Evolutionary conservation across 2,113 vertebrate genomes (phyloP).

Genomic region (Cyprinodon tularosa): DNA sequence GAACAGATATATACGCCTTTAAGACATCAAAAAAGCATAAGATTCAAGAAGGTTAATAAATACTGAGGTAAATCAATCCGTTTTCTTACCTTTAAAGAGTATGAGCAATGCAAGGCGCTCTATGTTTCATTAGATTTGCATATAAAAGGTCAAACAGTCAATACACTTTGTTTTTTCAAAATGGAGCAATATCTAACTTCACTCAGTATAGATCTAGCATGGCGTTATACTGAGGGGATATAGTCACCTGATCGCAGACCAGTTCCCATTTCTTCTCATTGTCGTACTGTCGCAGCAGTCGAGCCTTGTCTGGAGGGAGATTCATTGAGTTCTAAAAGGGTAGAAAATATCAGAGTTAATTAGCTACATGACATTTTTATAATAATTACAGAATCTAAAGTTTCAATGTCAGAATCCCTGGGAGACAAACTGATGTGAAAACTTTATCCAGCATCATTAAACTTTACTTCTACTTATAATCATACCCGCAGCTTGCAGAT

Average conservation of each 20-base stretch:
- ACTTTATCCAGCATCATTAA: not conserved
- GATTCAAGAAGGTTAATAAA: no score
- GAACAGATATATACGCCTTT: no score
- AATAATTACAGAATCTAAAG: slow-evolving; percentile 6
- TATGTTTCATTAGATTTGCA: slow-evolving; percentile 7
- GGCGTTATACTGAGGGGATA: not conserved
- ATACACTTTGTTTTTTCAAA: not conserved
- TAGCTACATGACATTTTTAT: slow-evolving; percentile 23
- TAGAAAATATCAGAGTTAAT: slow-evolving; percentile 50
- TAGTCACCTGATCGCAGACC: slow-evolving; percentile 95
- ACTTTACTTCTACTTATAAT: not conserved
- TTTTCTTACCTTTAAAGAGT: not conserved
- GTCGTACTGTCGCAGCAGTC: slow-evolving; percentile 95
- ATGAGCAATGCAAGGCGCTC: not conserved
- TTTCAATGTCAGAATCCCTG: not conserved
- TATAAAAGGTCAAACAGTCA: not conserved
- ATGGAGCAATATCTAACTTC: no score
- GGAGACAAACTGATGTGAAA: not conserved
- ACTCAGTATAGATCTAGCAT: not conserved
- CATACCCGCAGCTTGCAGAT: not conserved
- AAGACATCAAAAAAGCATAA: no score
- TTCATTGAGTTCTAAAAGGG: slow-evolving; percentile 95
- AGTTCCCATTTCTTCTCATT: slow-evolving; percentile 99
- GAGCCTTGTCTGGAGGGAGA: slow-evolving; percentile 96
- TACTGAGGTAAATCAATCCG: not conserved